phyloP scores from a whole-genome alignment of 92 coral and sea anemone genomes.

The Zoanthus sansibaricus region DNA sequence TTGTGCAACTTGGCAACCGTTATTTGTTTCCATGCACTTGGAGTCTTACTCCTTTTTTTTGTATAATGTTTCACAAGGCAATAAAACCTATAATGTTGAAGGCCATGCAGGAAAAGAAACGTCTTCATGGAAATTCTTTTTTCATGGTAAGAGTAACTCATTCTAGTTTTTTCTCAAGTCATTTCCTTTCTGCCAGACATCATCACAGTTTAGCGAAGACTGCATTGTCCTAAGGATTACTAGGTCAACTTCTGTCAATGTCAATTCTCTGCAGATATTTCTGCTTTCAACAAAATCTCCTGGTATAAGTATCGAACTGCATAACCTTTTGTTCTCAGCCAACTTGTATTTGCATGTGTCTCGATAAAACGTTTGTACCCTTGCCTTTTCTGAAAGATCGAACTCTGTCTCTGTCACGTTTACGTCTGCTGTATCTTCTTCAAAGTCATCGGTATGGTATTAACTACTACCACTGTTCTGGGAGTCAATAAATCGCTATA shows the following conservation, averaged over 20 bases:
- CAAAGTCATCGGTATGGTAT: neutral
- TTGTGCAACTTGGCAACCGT: too few species aligned
- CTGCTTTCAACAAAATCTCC: neutral
- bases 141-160: conserved; percentile 31
- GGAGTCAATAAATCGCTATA: too few species aligned
- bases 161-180: conserved; percentile 12
- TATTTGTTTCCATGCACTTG: too few species aligned
- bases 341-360: conserved; percentile 51
- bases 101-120: conserved; percentile 34
- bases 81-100: conserved; percentile 17
- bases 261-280: conserved; percentile 38
- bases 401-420: too few species aligned
- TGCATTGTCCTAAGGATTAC: conserved; percentile 18
- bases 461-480: neutral
- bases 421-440: neutral
- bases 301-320: conserved; percentile 21
- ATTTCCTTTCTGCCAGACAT: conserved; percentile 44
- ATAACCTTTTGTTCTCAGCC: conserved; percentile 17
- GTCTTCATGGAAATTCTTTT: conserved; percentile 33
- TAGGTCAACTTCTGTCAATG: neutral
- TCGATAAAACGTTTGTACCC: conserved; percentile 44
- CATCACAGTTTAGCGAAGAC: conserved; percentile 36
- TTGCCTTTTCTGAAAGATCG: conserved; percentile 23
- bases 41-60: conserved; percentile 13
- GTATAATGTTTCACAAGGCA: conserved; percentile 27